Base-by-base conservation (phyloP, 2,888 invertebrate genomes). In the Dorcus hopei region DNA sequence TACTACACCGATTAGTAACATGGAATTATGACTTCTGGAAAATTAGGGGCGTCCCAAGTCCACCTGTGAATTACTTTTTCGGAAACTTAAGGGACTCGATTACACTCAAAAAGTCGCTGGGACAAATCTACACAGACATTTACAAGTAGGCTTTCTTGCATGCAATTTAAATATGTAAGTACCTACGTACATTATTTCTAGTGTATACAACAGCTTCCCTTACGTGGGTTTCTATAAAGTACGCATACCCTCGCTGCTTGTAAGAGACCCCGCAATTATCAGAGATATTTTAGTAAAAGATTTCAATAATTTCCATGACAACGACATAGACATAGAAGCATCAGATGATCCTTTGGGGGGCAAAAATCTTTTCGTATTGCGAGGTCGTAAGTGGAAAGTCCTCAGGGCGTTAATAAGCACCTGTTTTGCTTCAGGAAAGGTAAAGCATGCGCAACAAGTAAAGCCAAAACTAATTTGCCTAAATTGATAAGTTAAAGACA, bases 321-420 rank as follows among this genome's bases (percentile, higher is more conserved):
- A 79, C 56, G 77, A 77, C 41, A 60, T 78, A 9, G 50, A 70
- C 16, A 52, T 73, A 1, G 73, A 80, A 58, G 77, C 79, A 39
- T 70, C 79, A 11, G 61, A 68, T 0, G 84, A 84, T 55, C 80
- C 78, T 0, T 65, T 85, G 4, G 68, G 80, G 6, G 77, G 77
- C 2, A 76, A 77, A 48, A 81, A 81, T 73, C 80, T 81, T 0
- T 82, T 85, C 61, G 59, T 73, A 0, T 61, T 82, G 19, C 77
- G 74, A 9, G 81, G 81, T 1, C 73, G 78, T 9, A 70, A 77
- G 61, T 83, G 85, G 84, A 81, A 81, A 58, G 71, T 74, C 1
- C 69, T 79, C 1, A 74, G 85, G 5, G 70, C 74, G 1, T 80
- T 80, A 62, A 63, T 84, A 11, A 80, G 82, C 2, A 77, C 82